These are phyloP conservation scores for Melangyna quadrimaculata DNA, from an alignment of 2,888 invertebrate species.

Conservation along the genomic window DNA sequence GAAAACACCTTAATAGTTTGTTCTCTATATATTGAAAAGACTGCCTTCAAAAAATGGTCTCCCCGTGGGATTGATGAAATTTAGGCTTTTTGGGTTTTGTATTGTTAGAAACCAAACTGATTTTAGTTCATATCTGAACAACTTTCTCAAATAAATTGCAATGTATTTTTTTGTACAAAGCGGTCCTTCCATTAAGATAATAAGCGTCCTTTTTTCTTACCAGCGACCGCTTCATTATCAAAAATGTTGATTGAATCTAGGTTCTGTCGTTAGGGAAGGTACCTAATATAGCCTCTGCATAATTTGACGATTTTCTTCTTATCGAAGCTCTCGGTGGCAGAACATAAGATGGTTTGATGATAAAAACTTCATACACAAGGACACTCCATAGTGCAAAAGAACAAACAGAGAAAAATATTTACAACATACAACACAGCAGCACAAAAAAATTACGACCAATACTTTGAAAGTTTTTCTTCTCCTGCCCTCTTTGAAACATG, in stretches of 20 bases:
- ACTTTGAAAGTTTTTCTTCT: slow-evolving; percentile 21
- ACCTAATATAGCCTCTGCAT: not conserved
- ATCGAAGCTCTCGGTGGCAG: not conserved
- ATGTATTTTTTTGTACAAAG: not conserved
- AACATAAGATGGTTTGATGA: not conserved
- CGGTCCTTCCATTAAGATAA: slow-evolving; percentile 1
- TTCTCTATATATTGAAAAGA: not conserved
- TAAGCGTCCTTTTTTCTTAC: not conserved
- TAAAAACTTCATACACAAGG: slow-evolving; percentile 4
- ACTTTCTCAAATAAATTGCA: not conserved
- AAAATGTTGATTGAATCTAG: slow-evolving; percentile 25
- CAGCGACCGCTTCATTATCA: slow-evolving; percentile 12
- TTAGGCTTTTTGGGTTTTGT: not conserved
- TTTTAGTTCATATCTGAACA: not conserved
- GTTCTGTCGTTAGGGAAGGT: not conserved
- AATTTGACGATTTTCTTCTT: slow-evolving; percentile 6
- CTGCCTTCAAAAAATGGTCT: not conserved
- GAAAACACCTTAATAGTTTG: not conserved
- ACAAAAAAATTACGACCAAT: slow-evolving; percentile 25
- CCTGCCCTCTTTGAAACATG: not conserved
- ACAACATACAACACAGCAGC: no score
- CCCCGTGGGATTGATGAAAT: not conserved
- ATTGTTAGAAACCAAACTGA: not conserved
- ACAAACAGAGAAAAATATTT: slow-evolving; percentile 17
- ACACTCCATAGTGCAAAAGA: not conserved